Evolutionary conservation across 2,888 invertebrate genomes (phyloP).

Genomic region (Noctua fimbriata): DNA sequence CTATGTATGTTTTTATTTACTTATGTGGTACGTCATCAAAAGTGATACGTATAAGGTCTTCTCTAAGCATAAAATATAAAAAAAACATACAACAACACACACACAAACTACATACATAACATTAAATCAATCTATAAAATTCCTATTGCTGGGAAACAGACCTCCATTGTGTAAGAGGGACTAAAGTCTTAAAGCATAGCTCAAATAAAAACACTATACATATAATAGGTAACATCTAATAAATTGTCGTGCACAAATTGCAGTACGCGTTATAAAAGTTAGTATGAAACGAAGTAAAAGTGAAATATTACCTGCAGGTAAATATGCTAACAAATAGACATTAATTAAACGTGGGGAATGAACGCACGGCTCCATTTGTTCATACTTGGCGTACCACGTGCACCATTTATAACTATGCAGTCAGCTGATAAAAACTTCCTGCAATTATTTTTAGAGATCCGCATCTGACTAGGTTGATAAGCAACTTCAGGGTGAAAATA

Average conservation of each 20-base stretch:
- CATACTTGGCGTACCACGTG: slow-evolving; percentile 57
- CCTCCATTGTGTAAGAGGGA: neutral
- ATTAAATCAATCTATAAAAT: neutral
- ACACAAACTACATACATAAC: no score
- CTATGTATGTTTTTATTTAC: no score
- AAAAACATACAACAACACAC: no score
- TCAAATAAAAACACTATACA: neutral
- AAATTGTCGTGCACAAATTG: slow-evolving; percentile 4
- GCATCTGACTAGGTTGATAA: neutral
- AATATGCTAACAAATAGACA: slow-evolving; percentile 54
- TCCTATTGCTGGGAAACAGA: neutral
- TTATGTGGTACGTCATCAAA: neutral
- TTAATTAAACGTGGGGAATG: slow-evolving; percentile 51
- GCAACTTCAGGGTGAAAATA: neutral
- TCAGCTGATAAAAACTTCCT: slow-evolving; percentile 54
- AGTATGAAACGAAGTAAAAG: slow-evolving; percentile 30
- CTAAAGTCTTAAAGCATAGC: neutral
- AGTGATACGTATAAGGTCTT: neutral
- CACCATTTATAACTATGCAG: slow-evolving; percentile 65
- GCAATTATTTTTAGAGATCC: slow-evolving; percentile 55
- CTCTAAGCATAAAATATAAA: neutral
- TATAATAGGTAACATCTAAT: neutral
- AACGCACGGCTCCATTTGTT: slow-evolving; percentile 54
- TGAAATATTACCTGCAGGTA: slow-evolving; percentile 51
- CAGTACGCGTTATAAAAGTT: slow-evolving; percentile 25